These are phyloP conservation scores for Cyprinus carpio DNA, from an alignment of 2,113 vertebrate species.

Conservation along the genomic window DNA sequence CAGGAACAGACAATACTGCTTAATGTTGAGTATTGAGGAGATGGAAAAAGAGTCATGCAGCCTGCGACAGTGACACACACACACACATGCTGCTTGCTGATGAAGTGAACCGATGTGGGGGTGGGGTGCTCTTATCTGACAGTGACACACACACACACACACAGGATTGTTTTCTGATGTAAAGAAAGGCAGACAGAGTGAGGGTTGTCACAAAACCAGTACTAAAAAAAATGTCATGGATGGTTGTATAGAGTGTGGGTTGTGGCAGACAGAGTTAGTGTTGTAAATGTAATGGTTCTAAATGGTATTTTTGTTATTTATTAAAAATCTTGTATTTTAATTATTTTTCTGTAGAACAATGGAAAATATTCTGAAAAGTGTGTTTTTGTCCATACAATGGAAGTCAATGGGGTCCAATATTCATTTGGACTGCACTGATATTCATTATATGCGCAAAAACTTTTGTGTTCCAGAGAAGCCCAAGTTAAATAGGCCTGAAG, in stretches of 20 bases:
- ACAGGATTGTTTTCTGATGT: too few relatives aligned
- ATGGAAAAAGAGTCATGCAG: conserved; percentile 29
- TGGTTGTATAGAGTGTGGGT: too few relatives aligned
- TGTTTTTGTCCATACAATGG: not conserved
- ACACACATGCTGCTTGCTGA: conserved; percentile 49
- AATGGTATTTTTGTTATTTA: too few relatives aligned
- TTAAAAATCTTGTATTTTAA: too few relatives aligned
- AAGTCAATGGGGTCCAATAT: not conserved
- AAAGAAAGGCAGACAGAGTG: conserved; percentile 36
- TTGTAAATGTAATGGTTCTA: too few relatives aligned
- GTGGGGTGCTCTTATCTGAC: conserved; percentile 56
- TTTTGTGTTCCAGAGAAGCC: not conserved
- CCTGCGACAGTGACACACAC: conserved; percentile 32
- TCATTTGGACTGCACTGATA: not conserved
- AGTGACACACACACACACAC: too few relatives aligned
- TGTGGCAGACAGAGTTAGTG: too few relatives aligned
- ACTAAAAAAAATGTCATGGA: too few relatives aligned
- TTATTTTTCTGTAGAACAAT: not conserved
- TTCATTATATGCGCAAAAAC: not conserved
- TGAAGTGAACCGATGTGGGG: conserved; percentile 41
- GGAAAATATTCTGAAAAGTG: not conserved
- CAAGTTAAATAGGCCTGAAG: not conserved
- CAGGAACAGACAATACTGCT: conserved; percentile 11
- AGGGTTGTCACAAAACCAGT: not conserved
- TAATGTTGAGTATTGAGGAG: conserved; percentile 20